Evolutionary conservation across 1,140 invertebrate genomes (phyloP).

Genomic region (Stratiolaelaps scimitus): DNA sequence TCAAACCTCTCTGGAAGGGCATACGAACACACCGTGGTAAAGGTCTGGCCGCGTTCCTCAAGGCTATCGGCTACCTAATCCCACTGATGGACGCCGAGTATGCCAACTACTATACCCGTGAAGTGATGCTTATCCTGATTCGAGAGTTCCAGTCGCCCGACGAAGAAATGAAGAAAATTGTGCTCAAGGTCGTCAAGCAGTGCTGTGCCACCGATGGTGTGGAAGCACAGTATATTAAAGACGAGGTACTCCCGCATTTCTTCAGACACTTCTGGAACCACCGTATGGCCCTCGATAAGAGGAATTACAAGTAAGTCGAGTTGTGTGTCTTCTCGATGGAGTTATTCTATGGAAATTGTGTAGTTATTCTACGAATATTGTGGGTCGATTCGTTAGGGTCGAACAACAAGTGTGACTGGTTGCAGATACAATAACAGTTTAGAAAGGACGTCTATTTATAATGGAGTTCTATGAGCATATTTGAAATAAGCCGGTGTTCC

Average conservation of each 20-base stretch:
- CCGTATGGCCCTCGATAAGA: conserved; percentile 91
- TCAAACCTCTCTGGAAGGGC: conserved; percentile 99
- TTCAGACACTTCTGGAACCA: conserved; percentile 99
- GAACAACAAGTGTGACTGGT: too few species aligned
- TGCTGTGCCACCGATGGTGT: conserved; percentile 99
- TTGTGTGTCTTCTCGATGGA: background rate
- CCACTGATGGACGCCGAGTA: conserved; percentile 99
- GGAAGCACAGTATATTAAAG: conserved; percentile 96
- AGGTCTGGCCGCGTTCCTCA: conserved; percentile 94
- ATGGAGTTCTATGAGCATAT: too few species aligned
- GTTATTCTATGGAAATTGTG: too few species aligned
- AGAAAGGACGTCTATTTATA: too few species aligned
- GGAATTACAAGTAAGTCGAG: conserved; percentile 78
- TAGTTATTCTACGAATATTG: too few species aligned
- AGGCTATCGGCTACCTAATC: conserved; percentile 98
- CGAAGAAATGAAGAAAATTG: conserved; percentile 99
- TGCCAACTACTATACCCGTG: conserved; percentile 96
- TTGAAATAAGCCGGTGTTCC: too few species aligned
- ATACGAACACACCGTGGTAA: conserved; percentile 86
- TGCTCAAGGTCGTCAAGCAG: conserved; percentile 99
- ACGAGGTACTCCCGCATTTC: conserved; percentile 95
- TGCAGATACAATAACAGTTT: too few species aligned
- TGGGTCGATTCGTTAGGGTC: too few species aligned
- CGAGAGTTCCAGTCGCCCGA: conserved; percentile 98
- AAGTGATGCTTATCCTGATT: conserved; percentile 99